Evolutionary conservation across 2,113 vertebrate genomes (phyloP).

Genomic region (Cygnus atratus): DNA sequence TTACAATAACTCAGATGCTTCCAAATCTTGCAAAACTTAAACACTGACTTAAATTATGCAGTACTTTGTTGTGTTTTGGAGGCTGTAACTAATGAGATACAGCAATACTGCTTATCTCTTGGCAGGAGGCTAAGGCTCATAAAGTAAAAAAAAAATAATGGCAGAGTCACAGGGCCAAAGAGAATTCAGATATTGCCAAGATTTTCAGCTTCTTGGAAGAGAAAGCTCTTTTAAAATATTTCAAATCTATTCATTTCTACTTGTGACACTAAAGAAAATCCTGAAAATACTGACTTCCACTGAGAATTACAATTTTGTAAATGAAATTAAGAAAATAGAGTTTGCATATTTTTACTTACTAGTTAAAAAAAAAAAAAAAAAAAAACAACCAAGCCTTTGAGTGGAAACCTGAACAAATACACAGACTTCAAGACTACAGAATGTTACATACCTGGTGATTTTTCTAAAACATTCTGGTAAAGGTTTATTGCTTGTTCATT

Average conservation of each 20-base stretch:
- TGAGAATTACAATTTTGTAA: not conserved
- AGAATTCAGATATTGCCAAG: not conserved
- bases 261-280: not conserved
- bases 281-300: not conserved
- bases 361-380: not conserved
- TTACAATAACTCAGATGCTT: not conserved
- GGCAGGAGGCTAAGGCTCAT: not conserved
- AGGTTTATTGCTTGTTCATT: constrained; percentile 62
- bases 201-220: not conserved
- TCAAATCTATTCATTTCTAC: not conserved
- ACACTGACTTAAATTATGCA: not conserved
- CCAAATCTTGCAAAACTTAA: not conserved
- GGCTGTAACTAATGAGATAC: not conserved
- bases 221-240: not conserved
- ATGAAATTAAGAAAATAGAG: not conserved
- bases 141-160: not conserved
- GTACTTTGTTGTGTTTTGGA: not conserved
- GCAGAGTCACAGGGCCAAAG: not conserved
- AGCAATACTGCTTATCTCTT: not conserved
- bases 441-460: constrained; percentile 52
- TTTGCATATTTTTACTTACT: not conserved
- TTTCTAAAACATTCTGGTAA: constrained; percentile 62
- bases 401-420: not conserved
- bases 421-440: not conserved
- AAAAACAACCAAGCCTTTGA: not conserved